phyloP scores from a whole-genome alignment of 2,797 vertebrate genomes.

The Limnodromus scolopaceus region DNA sequence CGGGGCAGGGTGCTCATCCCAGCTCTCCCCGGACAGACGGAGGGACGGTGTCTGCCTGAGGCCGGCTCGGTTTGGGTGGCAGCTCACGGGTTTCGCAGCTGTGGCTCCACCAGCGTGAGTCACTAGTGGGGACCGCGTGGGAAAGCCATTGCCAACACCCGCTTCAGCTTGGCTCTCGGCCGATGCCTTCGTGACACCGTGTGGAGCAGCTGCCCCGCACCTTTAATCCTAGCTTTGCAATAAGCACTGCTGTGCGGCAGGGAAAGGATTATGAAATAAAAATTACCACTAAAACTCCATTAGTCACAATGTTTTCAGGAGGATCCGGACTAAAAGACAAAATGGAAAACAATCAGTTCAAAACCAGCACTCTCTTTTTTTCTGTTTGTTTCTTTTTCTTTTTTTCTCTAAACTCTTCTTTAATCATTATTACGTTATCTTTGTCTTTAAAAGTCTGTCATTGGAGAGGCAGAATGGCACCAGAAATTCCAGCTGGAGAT shows the following conservation, averaged over 20 bases:
- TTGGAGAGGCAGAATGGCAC: neutral
- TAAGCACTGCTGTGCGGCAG: neutral
- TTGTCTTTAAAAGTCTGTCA: neutral
- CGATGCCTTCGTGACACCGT: rapidly evolving
- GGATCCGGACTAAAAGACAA: slow-evolving; percentile 79
- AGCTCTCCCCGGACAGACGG: rapidly evolving
- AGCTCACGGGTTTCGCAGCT: neutral
- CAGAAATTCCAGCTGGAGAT: neutral
- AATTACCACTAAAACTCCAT: slow-evolving; percentile 89
- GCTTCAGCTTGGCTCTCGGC: neutral
- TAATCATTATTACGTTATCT: neutral
- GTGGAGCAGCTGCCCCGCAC: neutral
- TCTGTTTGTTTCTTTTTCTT: no score
- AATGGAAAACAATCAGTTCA: neutral
- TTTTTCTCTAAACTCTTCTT: neutral
- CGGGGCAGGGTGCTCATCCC: neutral
- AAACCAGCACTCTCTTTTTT: neutral
- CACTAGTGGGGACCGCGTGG: rapidly evolving
- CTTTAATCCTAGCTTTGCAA: neutral
- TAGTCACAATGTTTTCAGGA: slow-evolving; percentile 80
- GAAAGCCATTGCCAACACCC: neutral
- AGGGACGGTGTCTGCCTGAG: neutral
- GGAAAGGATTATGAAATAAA: neutral
- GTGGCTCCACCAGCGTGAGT: neutral
- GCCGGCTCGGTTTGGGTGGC: neutral